A percentile compares a stretch with the other conserved stretches of the same genome.
Conservation (phyloP, 2,113 vertebrate genomes). For the Stigmatopora argus region DNA sequence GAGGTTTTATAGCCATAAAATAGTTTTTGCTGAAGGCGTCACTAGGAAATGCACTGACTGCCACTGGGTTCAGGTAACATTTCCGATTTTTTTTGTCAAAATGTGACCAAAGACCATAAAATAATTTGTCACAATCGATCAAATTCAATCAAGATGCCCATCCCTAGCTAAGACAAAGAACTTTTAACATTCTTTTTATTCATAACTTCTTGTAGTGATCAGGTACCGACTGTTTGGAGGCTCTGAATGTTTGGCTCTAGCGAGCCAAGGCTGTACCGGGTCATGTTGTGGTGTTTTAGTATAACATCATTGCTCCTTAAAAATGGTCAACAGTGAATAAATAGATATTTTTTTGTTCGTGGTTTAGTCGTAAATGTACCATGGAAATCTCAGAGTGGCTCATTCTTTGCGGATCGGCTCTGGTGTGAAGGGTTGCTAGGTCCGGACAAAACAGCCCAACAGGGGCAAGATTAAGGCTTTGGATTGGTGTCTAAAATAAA, state of each 20-base stretch:
- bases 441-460: conserved; percentile 62
- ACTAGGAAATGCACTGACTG: too few relatives aligned
- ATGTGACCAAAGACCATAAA: too few relatives aligned
- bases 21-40: too few relatives aligned
- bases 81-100: too few relatives aligned
- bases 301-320: conserved; percentile 24
- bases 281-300: conserved; percentile 23
- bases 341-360: conserved; percentile 41
- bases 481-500: conserved; percentile 60
- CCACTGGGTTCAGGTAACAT: too few relatives aligned
- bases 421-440: conserved; percentile 61
- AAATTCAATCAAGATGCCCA: not conserved
- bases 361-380: conserved; percentile 31
- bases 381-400: conserved; percentile 52
- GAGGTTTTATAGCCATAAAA: too few relatives aligned
- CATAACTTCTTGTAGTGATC: conserved; percentile 32
- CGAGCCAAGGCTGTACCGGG: conserved; percentile 36
- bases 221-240: conserved; percentile 44
- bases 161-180: conserved; percentile 44
- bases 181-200: conserved; percentile 50
- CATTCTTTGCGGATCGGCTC: conserved; percentile 33
- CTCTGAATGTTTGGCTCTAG: conserved; percentile 47
- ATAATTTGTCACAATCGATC: not conserved
- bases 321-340: not conserved
- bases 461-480: conserved; percentile 77